Percentiles rank a stretch among this genome's conserved stretches.
Conservation (phyloP, 2,888 invertebrate genomes). For the Sicus ferrugineus region DNA sequence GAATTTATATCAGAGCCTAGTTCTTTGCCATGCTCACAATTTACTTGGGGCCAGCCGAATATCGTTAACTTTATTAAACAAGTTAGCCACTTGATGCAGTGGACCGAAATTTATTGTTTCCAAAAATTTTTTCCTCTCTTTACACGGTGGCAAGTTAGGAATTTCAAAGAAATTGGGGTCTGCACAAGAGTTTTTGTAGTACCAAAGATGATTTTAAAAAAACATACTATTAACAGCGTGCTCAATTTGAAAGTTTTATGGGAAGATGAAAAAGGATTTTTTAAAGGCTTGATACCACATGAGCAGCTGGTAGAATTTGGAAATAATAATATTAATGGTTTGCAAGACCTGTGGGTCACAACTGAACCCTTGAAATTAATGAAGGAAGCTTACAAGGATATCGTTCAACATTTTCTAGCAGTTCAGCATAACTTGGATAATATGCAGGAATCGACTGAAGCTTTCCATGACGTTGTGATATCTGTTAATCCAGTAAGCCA, state of each 20-base stretch:
- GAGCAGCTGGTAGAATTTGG: slow-evolving; percentile 67
- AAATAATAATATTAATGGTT: slow-evolving; percentile 65
- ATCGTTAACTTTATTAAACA: slow-evolving; percentile 75
- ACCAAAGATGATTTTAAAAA: slow-evolving; percentile 69
- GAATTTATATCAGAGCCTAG: slow-evolving; percentile 73
- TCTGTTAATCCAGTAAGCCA: slow-evolving; percentile 50
- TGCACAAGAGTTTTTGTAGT: slow-evolving; percentile 53
- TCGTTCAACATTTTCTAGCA: slow-evolving; percentile 70
- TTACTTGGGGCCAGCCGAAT: slow-evolving; percentile 74
- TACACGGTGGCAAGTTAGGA: slow-evolving; percentile 76
- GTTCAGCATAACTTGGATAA: slow-evolving; percentile 66
- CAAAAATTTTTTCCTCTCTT: slow-evolving; percentile 79
- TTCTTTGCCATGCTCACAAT: slow-evolving; percentile 67
- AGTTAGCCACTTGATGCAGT: slow-evolving; percentile 72
- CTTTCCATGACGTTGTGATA: no score
- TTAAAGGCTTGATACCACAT: slow-evolving; percentile 70
- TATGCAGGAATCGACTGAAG: no score
- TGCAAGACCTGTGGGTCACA: slow-evolving; percentile 70
- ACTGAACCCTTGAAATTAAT: slow-evolving; percentile 75
- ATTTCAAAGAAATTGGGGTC: slow-evolving; percentile 30
- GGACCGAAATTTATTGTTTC: slow-evolving; percentile 80
- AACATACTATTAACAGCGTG: slow-evolving; percentile 69
- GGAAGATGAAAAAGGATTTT: slow-evolving; percentile 69
- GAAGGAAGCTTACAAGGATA: slow-evolving; percentile 69
- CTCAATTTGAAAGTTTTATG: slow-evolving; percentile 78